Conservation (phyloP, 2,113 vertebrate species). For the Axis porcinus region DNA sequence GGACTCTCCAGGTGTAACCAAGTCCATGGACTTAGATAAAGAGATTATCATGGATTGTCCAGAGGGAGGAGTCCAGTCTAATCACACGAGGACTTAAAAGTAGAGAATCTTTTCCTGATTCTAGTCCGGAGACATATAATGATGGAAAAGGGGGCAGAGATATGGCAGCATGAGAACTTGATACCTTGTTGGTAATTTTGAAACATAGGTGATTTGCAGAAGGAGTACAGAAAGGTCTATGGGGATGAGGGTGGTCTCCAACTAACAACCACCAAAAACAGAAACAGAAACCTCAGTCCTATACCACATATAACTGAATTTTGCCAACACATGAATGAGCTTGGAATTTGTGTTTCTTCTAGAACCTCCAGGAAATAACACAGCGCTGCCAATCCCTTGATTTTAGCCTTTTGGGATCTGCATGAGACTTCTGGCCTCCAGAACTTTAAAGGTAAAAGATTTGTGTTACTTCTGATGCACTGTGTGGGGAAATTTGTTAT, state of each 20-base stretch:
- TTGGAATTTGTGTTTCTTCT: background rate
- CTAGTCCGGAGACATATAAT: background rate
- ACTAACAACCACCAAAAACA: background rate
- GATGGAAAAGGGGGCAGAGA: background rate
- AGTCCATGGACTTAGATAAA: background rate
- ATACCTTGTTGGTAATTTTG: background rate
- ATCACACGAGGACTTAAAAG: background rate
- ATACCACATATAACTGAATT: background rate
- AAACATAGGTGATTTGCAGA: background rate
- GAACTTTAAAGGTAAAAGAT: background rate
- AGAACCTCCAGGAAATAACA: background rate
- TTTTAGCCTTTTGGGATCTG: background rate
- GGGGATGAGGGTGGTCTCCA: background rate
- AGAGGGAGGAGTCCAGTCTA: background rate
- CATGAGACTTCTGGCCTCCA: background rate
- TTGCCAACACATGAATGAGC: background rate
- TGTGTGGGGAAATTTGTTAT: background rate
- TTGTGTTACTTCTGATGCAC: background rate
- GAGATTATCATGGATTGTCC: background rate
- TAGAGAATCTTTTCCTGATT: background rate
- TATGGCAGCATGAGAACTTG: background rate
- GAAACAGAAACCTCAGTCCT: background rate
- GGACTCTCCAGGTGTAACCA: background rate
- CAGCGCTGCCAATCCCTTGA: fast-evolving
- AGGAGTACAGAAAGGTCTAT: background rate